A percentile compares a stretch with the other conserved stretches of the same genome.
Conservation (phyloP, 2,888 invertebrate species). For the Agrochola lychnidis region DNA sequence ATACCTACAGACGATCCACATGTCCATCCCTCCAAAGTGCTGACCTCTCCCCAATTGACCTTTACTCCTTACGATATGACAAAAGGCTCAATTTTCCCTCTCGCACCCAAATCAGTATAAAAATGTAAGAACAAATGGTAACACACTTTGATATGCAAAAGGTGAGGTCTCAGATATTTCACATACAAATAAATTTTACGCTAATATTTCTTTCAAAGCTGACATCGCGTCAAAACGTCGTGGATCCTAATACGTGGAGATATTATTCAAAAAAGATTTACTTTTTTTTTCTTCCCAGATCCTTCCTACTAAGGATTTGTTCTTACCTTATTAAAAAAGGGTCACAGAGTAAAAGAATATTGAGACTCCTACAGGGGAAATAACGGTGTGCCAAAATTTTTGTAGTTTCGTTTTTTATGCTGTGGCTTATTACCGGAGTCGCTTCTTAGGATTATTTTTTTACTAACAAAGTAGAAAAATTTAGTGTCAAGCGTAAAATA, state of each 20-base stretch:
- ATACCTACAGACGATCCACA: conserved; percentile 31
- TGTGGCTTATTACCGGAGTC: conserved; percentile 31
- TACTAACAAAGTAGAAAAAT: conserved; percentile 13
- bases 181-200: conserved; percentile 56
- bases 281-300: conserved; percentile 37
- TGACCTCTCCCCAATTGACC: conserved; percentile 50
- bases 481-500: conserved; percentile 27
- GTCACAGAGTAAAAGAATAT: conserved; percentile 33
- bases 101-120: conserved; percentile 58
- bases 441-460: conserved; percentile 14
- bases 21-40: conserved; percentile 14
- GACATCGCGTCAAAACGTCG: conserved; percentile 55
- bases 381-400: conserved; percentile 23
- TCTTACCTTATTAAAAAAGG: conserved; percentile 46
- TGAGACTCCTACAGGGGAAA: background rate
- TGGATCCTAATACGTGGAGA: conserved; percentile 56
- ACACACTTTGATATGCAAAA: conserved; percentile 57
- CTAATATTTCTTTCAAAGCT: conserved; percentile 63
- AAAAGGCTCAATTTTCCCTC: conserved; percentile 49
- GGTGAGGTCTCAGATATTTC: conserved; percentile 54
- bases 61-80: conserved; percentile 39
- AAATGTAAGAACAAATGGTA: conserved; percentile 62
- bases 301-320: conserved; percentile 40
- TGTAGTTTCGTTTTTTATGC: conserved; percentile 20
- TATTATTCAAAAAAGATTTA: conserved; percentile 62